A percentile compares a stretch with the other conserved stretches of the same genome.
These are phyloP conservation scores for Lipophrys pholis DNA, from an alignment of 2,113 vertebrate species.

Conservation along the genomic window DNA sequence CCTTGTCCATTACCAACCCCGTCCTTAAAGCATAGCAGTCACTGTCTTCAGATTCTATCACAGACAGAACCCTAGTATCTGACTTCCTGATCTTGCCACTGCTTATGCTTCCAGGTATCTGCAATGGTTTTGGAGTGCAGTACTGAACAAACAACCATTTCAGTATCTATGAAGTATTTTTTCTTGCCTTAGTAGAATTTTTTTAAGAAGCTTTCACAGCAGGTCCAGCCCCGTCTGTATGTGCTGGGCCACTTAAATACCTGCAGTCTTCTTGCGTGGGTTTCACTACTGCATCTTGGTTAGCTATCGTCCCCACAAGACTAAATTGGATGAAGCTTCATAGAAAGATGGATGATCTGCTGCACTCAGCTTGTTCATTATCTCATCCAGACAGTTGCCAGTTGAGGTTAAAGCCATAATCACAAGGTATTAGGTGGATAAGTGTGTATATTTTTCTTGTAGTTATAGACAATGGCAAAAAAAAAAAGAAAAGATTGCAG, in stretches of 20 bases:
- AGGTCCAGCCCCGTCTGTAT: slow-evolving; percentile 13
- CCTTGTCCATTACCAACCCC: slow-evolving; percentile 7
- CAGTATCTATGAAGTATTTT: neutral
- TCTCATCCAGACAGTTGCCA: neutral
- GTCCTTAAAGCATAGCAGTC: slow-evolving; percentile 11
- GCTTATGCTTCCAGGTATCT: neutral
- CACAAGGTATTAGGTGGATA: neutral
- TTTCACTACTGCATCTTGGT: slow-evolving; percentile 19
- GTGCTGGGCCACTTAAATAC: slow-evolving; percentile 22
- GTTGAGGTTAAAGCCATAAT: slow-evolving; percentile 10
- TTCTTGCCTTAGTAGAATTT: neutral
- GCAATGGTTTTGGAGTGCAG: neutral
- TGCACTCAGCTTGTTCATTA: slow-evolving; percentile 13
- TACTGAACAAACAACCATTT: neutral
- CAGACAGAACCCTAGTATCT: neutral
- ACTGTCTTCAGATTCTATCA: slow-evolving; percentile 4
- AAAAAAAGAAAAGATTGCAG: neutral
- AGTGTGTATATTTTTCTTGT: neutral
- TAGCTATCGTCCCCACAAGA: too few species aligned
- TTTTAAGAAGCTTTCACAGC: slow-evolving; percentile 12
- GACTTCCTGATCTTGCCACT: neutral
- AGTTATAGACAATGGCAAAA: neutral
- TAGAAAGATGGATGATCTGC: neutral
- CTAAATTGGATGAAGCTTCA: too few species aligned
- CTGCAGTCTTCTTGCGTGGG: slow-evolving; percentile 10